Base-by-base conservation (phyloP, 2,888 invertebrate species). In the Teinopalpus imperialis region DNA sequence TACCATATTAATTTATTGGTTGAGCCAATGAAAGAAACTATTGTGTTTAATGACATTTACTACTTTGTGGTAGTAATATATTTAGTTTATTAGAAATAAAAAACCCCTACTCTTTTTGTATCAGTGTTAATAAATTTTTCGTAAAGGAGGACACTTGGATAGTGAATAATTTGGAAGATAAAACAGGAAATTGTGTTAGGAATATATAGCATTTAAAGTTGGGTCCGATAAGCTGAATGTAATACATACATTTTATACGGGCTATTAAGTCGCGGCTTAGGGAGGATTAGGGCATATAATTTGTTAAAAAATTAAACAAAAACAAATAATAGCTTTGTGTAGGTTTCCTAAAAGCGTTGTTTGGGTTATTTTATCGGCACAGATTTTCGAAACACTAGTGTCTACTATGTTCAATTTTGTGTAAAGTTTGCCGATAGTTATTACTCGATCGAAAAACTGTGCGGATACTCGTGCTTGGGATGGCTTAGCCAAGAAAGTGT, bases 281-380 rank as follows among this genome's bases (percentile, higher is more conserved):
- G 83, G 82, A 68, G 75, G 82, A 70, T 63, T 59, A 67, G 81
- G 83, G 77, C 71, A 76, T 65, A 74, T 66, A 63, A 76, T 70
- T 75, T 58, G 65, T 75, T 68, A 77, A 75, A 81, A 78, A 82
- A 76, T 61, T 69, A 76, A 76, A 82, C 75, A 61, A 55, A 77
- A 64, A 82, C 69, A 81, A 71, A 83, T 66, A 77, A 70, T 83
- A 86, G 85, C 87, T 74, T 69, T 80, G 82, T 86, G 87, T 87
- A 68, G 46, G 69, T 83, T 68, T 79, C 89, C 88, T 89, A 89
- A 72, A 89, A 89, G 89, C 89, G 66, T 63, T 69, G 61, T 77
- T 67, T 75, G 76, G 46, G 70, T 76, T 69, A 56, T 73, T 65
- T 59, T 53, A 61, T 69, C 69, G 69, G 71, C 70, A 70, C 70